These are phyloP conservation scores for Pyrgus malvae DNA, from an alignment of 2,888 invertebrate genomes.

Conservation along the genomic window DNA sequence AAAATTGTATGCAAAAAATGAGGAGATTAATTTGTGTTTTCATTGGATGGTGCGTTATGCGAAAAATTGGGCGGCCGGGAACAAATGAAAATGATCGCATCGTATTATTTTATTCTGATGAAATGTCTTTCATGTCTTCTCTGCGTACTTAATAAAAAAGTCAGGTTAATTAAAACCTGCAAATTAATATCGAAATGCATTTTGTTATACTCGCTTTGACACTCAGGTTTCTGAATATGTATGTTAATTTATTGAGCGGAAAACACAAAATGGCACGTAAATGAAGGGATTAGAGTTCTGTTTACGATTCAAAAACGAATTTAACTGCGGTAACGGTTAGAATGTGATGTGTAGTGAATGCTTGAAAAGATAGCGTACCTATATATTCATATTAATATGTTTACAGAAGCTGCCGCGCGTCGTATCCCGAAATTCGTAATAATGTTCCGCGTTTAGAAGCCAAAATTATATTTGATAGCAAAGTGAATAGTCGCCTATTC, in stretches of 20 bases:
- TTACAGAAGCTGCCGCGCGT: conserved; percentile 26
- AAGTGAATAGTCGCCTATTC: conserved; percentile 75
- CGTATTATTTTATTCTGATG: conserved; percentile 63
- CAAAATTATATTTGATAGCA: conserved; percentile 74
- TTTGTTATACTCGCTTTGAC: not conserved
- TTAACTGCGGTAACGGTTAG: not conserved
- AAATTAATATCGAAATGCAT: not conserved
- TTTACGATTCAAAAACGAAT: not conserved
- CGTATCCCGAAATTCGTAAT: conserved; percentile 60
- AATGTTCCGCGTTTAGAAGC: conserved; percentile 69
- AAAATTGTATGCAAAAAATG: conserved; percentile 80
- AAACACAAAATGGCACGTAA: not conserved
- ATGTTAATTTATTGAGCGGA: not conserved
- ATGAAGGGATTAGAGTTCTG: conserved; percentile 6
- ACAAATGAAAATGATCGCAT: conserved; percentile 75
- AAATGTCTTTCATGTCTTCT: conserved; percentile 58
- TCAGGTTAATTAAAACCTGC: conserved; percentile 22
- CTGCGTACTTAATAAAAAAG: conserved; percentile 13
- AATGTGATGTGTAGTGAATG: not conserved
- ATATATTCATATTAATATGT: not conserved
- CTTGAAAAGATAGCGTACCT: conserved; percentile 5
- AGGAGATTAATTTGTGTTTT: conserved; percentile 80
- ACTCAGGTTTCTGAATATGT: not conserved
- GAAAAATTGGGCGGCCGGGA: conserved; percentile 75
- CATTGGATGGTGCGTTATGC: conserved; percentile 77